phyloP scores from a whole-genome alignment of 2,797 vertebrate species.

The Falco peregrinus region DNA sequence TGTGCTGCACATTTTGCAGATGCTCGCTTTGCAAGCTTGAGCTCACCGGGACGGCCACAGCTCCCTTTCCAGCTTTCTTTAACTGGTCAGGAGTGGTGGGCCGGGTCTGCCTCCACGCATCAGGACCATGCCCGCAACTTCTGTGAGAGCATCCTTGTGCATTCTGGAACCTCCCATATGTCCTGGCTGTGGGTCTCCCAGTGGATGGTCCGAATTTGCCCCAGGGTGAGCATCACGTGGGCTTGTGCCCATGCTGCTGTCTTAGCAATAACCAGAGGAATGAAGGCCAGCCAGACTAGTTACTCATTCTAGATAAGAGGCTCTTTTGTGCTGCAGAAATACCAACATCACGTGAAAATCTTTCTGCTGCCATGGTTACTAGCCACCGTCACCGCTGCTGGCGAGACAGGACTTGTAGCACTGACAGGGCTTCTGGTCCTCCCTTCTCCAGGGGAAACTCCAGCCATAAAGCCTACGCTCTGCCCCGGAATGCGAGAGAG shows the following conservation, averaged over 20 bases:
- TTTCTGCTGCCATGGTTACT: constrained; percentile 16
- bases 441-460: accelerated
- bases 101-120: accelerated
- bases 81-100: accelerated
- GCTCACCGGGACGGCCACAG: accelerated
- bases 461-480: accelerated
- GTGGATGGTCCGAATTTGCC: accelerated
- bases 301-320: neutral
- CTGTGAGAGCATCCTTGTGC: neutral
- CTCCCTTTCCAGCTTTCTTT: neutral
- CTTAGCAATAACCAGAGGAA: neutral
- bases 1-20: neutral
- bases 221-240: neutral
- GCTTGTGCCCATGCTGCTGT: accelerated
- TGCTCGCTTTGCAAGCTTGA: neutral
- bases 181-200: accelerated
- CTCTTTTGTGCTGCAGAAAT: constrained; percentile 53
- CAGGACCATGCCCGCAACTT: accelerated
- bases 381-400: accelerated
- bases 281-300: neutral
- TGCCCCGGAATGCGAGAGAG: neutral
- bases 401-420: accelerated
- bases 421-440: neutral
- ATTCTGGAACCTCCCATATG: accelerated
- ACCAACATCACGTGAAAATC: neutral